Percentiles rank a stretch among this genome's conserved stretches.
Evolutionary conservation across 92 coral and sea anemone species (phyloP).

Genomic region (Epizoanthus scotinus): DNA sequence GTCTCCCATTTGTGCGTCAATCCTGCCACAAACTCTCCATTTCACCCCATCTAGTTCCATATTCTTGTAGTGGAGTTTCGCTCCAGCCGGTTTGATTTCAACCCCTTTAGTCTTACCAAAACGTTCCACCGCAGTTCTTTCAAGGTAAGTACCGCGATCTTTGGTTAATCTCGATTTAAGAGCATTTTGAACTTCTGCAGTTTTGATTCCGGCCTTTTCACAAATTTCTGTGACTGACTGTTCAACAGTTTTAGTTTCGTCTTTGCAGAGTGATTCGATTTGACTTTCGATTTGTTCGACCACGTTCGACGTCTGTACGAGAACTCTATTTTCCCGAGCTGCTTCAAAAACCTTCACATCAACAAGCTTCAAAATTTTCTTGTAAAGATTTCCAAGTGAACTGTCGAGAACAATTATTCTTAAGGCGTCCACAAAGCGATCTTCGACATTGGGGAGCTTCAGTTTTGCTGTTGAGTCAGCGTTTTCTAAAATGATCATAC

Average conservation of each 20-base stretch:
- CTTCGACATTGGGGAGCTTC: conserved; percentile 17
- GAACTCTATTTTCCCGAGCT: conserved; percentile 60
- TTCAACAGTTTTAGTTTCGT: conserved; percentile 77
- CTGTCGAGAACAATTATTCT: conserved; percentile 48
- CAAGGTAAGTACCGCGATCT: conserved; percentile 89
- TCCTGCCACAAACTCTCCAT: conserved; percentile 84
- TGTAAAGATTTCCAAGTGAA: conserved; percentile 32
- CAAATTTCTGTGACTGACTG: conserved; percentile 84
- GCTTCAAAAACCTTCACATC: conserved; percentile 47
- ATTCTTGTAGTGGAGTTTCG: conserved; percentile 45
- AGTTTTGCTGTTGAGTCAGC: conserved; percentile 17
- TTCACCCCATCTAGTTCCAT: conserved; percentile 73
- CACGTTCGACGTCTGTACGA: conserved; percentile 57
- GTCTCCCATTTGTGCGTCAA: conserved; percentile 83
- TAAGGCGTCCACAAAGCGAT: conserved; percentile 38
- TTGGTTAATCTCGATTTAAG: conserved; percentile 71
- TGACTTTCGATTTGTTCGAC: conserved; percentile 49
- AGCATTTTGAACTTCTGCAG: conserved; percentile 69
- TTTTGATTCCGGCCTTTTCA: conserved; percentile 54
- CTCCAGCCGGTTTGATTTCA: conserved; percentile 49
- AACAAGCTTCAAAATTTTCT: conserved; percentile 60
- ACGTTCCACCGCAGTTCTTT: conserved; percentile 70
- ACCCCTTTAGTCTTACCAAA: conserved; percentile 72
- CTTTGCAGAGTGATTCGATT: conserved; percentile 62
- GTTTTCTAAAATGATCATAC: conserved; percentile 47